Percentiles rank a stretch among this genome's conserved stretches.
Conservation (phyloP, 2,113 vertebrate genomes). For the Cettia cetti region DNA sequence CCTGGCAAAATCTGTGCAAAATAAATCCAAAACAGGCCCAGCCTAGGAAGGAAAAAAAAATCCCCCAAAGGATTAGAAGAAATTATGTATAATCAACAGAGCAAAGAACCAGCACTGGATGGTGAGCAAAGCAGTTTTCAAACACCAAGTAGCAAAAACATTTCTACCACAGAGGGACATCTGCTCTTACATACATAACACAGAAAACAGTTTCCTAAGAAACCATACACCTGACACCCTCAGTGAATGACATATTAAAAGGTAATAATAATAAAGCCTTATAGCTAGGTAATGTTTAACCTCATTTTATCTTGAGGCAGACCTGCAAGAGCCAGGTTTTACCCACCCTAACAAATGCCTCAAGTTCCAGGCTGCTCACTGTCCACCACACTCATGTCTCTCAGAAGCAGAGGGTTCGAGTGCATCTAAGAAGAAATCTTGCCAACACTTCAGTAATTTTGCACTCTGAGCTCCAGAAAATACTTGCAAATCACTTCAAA, state of each 20-base stretch:
- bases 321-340: not conserved
- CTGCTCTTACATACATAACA: not conserved
- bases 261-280: not conserved
- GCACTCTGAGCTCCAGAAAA: not conserved
- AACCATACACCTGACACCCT: not conserved
- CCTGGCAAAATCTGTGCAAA: not conserved
- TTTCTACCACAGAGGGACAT: not conserved
- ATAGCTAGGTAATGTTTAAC: not conserved
- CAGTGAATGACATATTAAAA: not conserved
- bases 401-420: not conserved
- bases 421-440: not conserved
- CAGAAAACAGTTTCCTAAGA: not conserved
- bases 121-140: not conserved
- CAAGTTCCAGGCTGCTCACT: not conserved
- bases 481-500: not conserved
- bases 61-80: not conserved
- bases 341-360: not conserved
- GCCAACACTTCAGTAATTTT: not conserved
- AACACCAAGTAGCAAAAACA: not conserved
- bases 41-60: rapidly evolving
- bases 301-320: not conserved
- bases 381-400: not conserved
- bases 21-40: not conserved
- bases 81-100: not conserved
- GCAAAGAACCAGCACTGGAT: not conserved